A percentile compares a stretch with the other conserved stretches of the same genome.
phyloP scores from a whole-genome alignment of 2,797 vertebrate species.

The Delichon dasypus region DNA sequence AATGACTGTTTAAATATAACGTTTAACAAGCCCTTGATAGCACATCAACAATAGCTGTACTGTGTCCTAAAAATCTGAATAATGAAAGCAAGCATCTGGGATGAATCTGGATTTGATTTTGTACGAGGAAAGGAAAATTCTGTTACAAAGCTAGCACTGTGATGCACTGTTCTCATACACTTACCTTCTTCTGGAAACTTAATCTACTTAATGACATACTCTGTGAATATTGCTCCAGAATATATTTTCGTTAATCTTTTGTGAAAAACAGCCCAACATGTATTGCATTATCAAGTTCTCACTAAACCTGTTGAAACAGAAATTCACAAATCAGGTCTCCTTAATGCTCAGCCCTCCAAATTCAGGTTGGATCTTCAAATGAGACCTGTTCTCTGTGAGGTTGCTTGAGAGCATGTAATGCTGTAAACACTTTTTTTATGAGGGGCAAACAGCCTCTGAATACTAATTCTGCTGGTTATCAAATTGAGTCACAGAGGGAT shows the following conservation, averaged over 20 bases:
- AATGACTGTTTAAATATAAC: not conserved
- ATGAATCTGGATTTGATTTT: not conserved
- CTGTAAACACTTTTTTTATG: not conserved
- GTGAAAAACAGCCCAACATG: not conserved
- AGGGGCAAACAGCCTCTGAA: not conserved
- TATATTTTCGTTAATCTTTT: not conserved
- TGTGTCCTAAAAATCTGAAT: not conserved
- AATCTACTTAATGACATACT: not conserved
- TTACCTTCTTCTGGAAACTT: not conserved
- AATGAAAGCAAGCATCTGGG: not conserved
- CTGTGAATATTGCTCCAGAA: not conserved
- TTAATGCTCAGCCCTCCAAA: not conserved
- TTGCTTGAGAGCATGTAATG: not conserved
- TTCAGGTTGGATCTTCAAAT: not conserved
- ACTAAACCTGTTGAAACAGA: not conserved
- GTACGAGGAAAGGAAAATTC: not conserved
- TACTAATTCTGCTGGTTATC: not conserved
- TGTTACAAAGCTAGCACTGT: not conserved
- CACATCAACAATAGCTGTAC: not conserved
- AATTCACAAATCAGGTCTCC: not conserved
- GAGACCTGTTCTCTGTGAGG: not conserved
- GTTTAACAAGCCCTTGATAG: not conserved
- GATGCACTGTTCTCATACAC: not conserved
- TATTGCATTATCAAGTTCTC: not conserved
- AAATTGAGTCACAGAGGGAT: not conserved